phyloP scores from a whole-genome alignment of 2,113 vertebrate species.

The Polyodon spathula region DNA sequence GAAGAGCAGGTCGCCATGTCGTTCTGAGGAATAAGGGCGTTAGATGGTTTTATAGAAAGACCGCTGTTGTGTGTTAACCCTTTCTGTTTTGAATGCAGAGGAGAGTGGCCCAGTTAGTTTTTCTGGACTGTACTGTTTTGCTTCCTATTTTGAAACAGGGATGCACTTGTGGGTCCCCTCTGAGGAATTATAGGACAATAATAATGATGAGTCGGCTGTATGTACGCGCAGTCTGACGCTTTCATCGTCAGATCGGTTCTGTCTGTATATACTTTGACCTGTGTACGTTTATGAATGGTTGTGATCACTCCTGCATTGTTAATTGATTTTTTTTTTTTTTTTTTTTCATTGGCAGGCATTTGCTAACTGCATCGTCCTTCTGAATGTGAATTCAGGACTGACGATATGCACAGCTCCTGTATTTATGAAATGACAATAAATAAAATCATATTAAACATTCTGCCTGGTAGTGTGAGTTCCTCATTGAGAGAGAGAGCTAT shows the following conservation, averaged over 20 bases:
- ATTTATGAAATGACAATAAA: slow-evolving; percentile 52
- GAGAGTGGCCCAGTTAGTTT: no score
- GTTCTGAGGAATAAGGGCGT: no score
- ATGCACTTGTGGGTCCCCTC: no score
- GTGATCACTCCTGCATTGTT: slow-evolving; percentile 62
- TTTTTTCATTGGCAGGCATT: slow-evolving; percentile 51
- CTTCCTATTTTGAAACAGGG: no score
- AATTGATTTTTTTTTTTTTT: slow-evolving; percentile 49
- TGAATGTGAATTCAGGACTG: slow-evolving; percentile 64
- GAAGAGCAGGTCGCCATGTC: no score
- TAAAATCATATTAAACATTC: no score
- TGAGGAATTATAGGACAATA: slow-evolving; percentile 40
- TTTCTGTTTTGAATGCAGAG: no score
- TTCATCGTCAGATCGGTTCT: slow-evolving; percentile 37
- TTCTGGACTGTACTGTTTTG: no score
- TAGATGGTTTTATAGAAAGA: no score
- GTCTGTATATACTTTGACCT: slow-evolving; percentile 60
- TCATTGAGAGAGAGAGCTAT: no score
- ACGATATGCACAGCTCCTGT: slow-evolving; percentile 63
- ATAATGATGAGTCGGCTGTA: slow-evolving; percentile 29
- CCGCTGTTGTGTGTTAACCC: no score
- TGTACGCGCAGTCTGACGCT: slow-evolving; percentile 32
- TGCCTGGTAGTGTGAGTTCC: no score
- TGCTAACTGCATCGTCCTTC: slow-evolving; percentile 71
- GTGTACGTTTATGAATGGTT: slow-evolving; percentile 61